phyloP scores from a whole-genome alignment of 2,113 vertebrate genomes.

The Aegotheles bennettii region DNA sequence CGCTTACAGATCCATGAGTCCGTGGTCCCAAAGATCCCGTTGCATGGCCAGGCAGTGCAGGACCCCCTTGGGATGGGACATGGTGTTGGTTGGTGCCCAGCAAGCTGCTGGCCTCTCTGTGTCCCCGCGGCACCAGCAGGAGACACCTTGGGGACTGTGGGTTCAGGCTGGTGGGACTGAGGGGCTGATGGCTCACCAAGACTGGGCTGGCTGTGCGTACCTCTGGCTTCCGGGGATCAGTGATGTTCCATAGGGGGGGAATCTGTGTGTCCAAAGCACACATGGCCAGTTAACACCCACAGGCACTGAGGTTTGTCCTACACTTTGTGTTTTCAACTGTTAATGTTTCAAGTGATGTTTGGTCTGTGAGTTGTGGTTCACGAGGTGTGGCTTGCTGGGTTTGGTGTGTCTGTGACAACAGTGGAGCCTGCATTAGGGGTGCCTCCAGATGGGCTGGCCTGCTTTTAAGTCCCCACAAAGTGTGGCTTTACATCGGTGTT shows the following conservation, averaged over 20 bases:
- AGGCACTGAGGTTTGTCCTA: neutral
- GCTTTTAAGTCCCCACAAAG: neutral
- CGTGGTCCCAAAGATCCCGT: accelerated
- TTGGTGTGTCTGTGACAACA: neutral
- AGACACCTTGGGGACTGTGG: accelerated
- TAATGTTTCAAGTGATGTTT: neutral
- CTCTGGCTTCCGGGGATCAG: neutral
- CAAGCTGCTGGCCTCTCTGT: accelerated
- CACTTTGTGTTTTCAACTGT: neutral
- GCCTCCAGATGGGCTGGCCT: neutral
- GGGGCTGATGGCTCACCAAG: neutral
- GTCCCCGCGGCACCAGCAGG: neutral
- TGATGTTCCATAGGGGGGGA: neutral
- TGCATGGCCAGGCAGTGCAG: neutral
- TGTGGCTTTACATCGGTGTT: neutral
- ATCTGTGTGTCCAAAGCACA: neutral
- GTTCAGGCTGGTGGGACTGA: neutral
- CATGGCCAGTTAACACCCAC: neutral
- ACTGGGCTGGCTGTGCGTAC: too few relatives aligned
- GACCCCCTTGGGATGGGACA: too few relatives aligned
- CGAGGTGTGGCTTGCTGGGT: neutral
- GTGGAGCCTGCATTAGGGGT: neutral
- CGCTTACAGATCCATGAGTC: accelerated
- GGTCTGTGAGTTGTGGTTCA: neutral
- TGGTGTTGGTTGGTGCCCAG: neutral